Evolutionary conservation across 2,113 vertebrate genomes (phyloP), one percentile per base, ranked within the genome.

Genomic region (Chascanopsetta lugubris): DNA sequence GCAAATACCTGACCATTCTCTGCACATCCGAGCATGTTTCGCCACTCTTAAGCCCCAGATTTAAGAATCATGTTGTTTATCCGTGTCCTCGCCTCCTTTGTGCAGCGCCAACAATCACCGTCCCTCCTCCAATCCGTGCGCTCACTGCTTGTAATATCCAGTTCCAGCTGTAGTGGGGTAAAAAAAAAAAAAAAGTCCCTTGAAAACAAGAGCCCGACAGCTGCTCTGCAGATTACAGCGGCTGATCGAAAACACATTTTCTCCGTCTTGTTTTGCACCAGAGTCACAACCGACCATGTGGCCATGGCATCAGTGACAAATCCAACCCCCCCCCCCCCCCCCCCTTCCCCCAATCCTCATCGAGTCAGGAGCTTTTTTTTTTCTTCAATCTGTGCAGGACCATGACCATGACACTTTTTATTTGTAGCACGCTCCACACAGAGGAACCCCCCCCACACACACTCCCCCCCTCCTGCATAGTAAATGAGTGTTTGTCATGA

Each of bases 181-280:
- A n/a, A 30, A 30, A 30, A 30, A 4, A 30, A 30, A 8, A 30
- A 30, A 30, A 83, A 74, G 59, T 58, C 48, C 20, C 34, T 63
- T 61, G 59, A 72, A 83, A 75, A 75, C 72, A 86, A 71, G 57
- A 75, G 68, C 45, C 49, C 43, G 69, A 61, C 89, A 89, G 86
- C 83, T 86, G 89, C 73, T 58, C 11, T 6, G 13, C 69, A 83
- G 74, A 87, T 85, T 79, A 84, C 62, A 70, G 60, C 58, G 75
- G 60, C 75, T 59, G 60, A 72, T 18, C 26, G 38, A 79, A 80
- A 86, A 64, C 72, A 84, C 73, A 78, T 80, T 76, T 70, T 72
- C 63, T 61, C 38, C 30, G 46, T 58, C 61, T 60, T 75, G 53
- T 80, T 74, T 55, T 62, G 71, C 38, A 21, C 53, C 50, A 69